Conservation (phyloP, 2,888 invertebrate species). For the Argyresthia albistria region DNA sequence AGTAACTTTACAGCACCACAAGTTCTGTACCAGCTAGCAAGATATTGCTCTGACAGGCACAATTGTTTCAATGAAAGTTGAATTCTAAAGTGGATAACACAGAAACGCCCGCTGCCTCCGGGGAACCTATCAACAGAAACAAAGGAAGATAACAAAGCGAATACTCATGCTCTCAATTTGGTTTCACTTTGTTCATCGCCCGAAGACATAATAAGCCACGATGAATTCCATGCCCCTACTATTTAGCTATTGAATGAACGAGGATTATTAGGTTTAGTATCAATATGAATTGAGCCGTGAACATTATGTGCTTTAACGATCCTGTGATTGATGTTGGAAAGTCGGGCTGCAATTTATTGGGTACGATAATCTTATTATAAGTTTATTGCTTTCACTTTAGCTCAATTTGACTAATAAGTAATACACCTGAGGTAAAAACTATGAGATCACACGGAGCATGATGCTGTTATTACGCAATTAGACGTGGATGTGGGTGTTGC, state of each 20-base stretch:
- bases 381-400: neutral
- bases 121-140: neutral
- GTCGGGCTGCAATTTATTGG: conserved; percentile 31
- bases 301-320: conserved; percentile 32
- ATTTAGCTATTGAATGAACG: no score
- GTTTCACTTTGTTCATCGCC: neutral
- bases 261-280: no score
- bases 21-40: no score
- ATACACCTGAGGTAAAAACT: neutral
- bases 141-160: neutral
- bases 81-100: neutral
- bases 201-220: conserved; percentile 15
- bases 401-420: neutral
- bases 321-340: conserved; percentile 61
- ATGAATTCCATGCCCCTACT: no score
- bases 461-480: no score
- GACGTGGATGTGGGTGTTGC: no score
- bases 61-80: neutral
- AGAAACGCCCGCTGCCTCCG: neutral
- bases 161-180: no score
- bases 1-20: no score
- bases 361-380: neutral
- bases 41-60: no score
- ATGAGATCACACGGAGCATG: neutral
- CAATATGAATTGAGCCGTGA: conserved; percentile 37